Conservation (phyloP, 2,888 invertebrate species). For the Flexamia atlantica region DNA sequence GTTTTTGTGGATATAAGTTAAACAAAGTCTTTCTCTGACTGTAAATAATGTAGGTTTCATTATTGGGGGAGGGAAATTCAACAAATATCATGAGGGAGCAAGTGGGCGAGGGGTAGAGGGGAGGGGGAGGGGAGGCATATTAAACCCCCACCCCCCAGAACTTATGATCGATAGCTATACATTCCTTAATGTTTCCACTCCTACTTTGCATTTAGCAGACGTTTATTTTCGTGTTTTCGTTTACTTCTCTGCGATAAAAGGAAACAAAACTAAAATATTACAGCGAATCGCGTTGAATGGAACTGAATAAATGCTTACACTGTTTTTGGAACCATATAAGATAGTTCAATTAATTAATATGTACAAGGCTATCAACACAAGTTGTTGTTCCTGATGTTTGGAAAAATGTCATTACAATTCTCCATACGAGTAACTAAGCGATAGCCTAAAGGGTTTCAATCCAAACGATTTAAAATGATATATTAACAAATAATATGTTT, state of each 20-base stretch:
- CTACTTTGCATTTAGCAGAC: conserved; percentile 48
- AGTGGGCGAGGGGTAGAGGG: neutral
- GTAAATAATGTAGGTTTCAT: conserved; percentile 58
- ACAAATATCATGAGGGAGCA: conserved; percentile 43
- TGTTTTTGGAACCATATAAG: too few relatives aligned
- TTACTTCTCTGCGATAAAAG: conserved; percentile 21
- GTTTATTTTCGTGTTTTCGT: conserved; percentile 40
- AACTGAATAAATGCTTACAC: too few relatives aligned
- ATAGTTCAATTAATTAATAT: too few relatives aligned
- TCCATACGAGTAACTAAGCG: too few relatives aligned
- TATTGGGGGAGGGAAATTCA: conserved; percentile 54
- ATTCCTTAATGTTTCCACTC: conserved; percentile 55
- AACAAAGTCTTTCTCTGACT: neutral
- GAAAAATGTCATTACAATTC: too few relatives aligned
- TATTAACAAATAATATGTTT: too few relatives aligned
- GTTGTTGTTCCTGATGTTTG: too few relatives aligned
- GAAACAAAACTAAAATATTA: conserved; percentile 6
- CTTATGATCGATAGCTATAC: conserved; percentile 50
- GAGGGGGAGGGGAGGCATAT: conserved; percentile 37
- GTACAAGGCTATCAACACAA: too few relatives aligned
- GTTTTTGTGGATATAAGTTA: neutral
- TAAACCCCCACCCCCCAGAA: conserved; percentile 23
- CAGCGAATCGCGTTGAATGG: too few relatives aligned
- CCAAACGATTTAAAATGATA: too few relatives aligned
- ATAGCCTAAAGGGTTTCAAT: too few relatives aligned